phyloP scores from a whole-genome alignment of 2,113 vertebrate species.

The Oreochromis spilurus region DNA sequence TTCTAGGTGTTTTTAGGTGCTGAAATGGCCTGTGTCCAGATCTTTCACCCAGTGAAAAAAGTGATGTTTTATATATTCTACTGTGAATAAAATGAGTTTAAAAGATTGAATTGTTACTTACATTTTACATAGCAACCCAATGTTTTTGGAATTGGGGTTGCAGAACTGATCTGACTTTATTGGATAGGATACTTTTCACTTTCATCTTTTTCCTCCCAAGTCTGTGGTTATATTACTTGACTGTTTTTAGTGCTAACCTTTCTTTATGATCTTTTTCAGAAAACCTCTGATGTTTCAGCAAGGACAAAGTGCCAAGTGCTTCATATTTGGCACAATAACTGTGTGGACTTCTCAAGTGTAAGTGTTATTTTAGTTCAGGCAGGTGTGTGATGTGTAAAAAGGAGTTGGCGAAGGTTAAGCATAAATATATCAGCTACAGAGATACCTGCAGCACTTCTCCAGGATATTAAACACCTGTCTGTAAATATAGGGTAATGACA shows the following conservation, averaged over 20 bases:
- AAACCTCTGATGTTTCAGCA: not conserved
- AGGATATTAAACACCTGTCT: not conserved
- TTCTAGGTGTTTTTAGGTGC: not conserved
- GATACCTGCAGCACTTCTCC: not conserved
- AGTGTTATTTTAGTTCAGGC: not conserved
- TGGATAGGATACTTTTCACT: too few species aligned
- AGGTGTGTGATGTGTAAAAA: not conserved
- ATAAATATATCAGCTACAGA: not conserved
- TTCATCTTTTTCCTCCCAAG: too few species aligned
- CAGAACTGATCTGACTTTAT: not conserved
- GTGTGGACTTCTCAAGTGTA: not conserved
- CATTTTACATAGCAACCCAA: not conserved
- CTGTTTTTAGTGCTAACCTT: not conserved
- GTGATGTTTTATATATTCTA: not conserved
- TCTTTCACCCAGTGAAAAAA: not conserved
- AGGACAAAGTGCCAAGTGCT: not conserved
- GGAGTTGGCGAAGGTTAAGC: not conserved
- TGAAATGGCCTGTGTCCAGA: rapidly evolving
- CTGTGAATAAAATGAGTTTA: not conserved
- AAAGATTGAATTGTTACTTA: not conserved
- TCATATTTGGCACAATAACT: not conserved
- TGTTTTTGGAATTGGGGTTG: not conserved
- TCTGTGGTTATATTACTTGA: not conserved
- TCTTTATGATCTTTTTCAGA: not conserved
- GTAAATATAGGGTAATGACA: not conserved